These are phyloP conservation scores for Poecile atricapillus DNA, from an alignment of 2,113 vertebrate genomes.

Conservation along the genomic window DNA sequence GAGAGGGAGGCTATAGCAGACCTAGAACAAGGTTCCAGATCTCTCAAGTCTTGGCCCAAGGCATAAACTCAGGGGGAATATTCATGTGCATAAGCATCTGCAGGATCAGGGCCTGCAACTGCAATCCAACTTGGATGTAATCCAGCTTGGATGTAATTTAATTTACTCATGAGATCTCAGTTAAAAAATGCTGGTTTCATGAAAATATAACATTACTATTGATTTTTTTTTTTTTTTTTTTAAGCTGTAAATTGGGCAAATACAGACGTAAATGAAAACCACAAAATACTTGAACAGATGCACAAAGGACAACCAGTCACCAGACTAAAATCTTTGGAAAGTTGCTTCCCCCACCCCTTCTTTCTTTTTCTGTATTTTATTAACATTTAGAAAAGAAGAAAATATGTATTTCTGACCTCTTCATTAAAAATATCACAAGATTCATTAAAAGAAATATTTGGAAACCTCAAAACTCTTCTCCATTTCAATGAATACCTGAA, in stretches of 20 bases:
- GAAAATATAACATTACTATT: slow-evolving; percentile 66
- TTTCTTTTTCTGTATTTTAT: slow-evolving; percentile 44
- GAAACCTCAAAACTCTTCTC: slow-evolving; percentile 43
- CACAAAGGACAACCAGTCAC: slow-evolving; percentile 60
- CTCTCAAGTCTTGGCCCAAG: background rate
- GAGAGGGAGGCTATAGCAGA: background rate
- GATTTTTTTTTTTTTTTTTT: slow-evolving; percentile 59
- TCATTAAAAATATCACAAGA: slow-evolving; percentile 55
- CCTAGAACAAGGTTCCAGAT: slow-evolving; percentile 54
- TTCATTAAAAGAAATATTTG: slow-evolving; percentile 32
- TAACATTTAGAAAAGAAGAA: slow-evolving; percentile 37
- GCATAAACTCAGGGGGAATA: background rate
- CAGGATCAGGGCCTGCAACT: background rate
- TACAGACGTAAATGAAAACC: slow-evolving; percentile 68
- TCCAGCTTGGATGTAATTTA: slow-evolving; percentile 54
- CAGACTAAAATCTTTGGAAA: slow-evolving; percentile 52
- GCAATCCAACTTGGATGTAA: slow-evolving; percentile 39
- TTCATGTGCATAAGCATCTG: background rate
- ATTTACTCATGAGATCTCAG: slow-evolving; percentile 62
- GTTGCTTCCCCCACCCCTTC: background rate
- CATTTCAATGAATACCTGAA: slow-evolving; percentile 51
- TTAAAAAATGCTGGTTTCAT: slow-evolving; percentile 60
- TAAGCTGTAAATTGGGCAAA: slow-evolving; percentile 64
- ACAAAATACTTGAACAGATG: slow-evolving; percentile 69
- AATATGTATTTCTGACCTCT: slow-evolving; percentile 31